Conservation (phyloP, 2,113 vertebrate species). For the Felis chaus region DNA sequence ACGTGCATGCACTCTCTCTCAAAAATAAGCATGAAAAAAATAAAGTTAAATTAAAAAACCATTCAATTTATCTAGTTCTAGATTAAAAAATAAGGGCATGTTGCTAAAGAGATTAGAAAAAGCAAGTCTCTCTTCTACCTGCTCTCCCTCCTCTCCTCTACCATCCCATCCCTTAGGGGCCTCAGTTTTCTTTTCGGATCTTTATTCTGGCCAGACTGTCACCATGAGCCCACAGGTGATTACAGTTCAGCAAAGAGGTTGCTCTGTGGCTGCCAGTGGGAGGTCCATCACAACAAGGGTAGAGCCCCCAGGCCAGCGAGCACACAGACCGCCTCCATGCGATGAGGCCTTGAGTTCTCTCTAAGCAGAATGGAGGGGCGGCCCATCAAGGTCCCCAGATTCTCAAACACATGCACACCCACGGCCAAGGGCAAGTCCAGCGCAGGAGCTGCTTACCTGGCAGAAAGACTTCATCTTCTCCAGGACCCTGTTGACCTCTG, state of each 20-base stretch:
- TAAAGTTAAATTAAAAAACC: no score
- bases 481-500: conserved; percentile 95
- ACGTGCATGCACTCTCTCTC: no score
- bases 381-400: neutral
- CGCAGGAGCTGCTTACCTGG: conserved; percentile 83
- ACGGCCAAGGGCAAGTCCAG: neutral
- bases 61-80: neutral
- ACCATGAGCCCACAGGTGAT: neutral
- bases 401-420: neutral
- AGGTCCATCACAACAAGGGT: neutral
- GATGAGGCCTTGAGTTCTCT: neutral
- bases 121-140: neutral
- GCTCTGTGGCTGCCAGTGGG: no score
- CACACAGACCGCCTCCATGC: neutral
- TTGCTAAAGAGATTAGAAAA: neutral
- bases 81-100: neutral
- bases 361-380: neutral
- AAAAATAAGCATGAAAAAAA: no score
- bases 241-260: neutral
- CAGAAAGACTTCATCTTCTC: conserved; percentile 98
- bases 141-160: neutral
- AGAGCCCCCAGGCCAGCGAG: neutral
- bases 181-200: neutral
- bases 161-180: neutral
- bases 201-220: neutral